Evolutionary conservation across 2,113 vertebrate species (phyloP), one percentile per base, ranked within the genome.

Genomic region (Dromiciops gliroides): DNA sequence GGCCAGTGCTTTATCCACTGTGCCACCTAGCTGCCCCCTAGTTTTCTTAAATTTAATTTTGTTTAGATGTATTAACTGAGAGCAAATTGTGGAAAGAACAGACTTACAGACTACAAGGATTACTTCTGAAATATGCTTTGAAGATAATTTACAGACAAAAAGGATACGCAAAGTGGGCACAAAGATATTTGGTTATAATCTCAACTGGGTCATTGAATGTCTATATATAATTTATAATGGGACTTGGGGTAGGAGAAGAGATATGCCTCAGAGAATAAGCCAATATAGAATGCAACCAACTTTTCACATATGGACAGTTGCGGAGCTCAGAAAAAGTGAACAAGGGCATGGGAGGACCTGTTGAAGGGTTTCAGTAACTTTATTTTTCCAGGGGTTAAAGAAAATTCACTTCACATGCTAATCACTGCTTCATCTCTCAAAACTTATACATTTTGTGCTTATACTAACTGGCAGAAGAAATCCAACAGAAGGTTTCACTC

Each of bases 381-480:
- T 67, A 37, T 67, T 83, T 60, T n/a, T n/a, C n/a, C n/a, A n/a
- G n/a, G n/a, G n/a, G n/a, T n/a, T n/a, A n/a, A 75, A 67, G n/a
- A 75, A 75, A 75, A 44, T 22, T 83, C 26, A 4, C 6, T 95
- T 23, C 26, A 90, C 51, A 88, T 97, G 53, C 44, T 93, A 96
- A 95, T 93, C 25, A 91, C 56, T 14, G 51, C 37, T 92, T 95
- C 92, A 83, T 95, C 44, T 53, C 67, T 95, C 31, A 95, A 50
- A 95, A 92, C 6, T n/a, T n/a, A 90, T 96, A 94, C 28, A 90
- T 90, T 90, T 95, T 94, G 95, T 95, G 91, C 92, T 91, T 94
- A 88, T 5, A 90, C 48, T 92, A 48, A 94, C 37, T 93, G 50
- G 31, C n/a, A 93, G 12, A 67, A 90, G 49, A 93, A 0, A 89